Conservation (phyloP, 1,140 invertebrate species). For the Drepana arcuata region DNA sequence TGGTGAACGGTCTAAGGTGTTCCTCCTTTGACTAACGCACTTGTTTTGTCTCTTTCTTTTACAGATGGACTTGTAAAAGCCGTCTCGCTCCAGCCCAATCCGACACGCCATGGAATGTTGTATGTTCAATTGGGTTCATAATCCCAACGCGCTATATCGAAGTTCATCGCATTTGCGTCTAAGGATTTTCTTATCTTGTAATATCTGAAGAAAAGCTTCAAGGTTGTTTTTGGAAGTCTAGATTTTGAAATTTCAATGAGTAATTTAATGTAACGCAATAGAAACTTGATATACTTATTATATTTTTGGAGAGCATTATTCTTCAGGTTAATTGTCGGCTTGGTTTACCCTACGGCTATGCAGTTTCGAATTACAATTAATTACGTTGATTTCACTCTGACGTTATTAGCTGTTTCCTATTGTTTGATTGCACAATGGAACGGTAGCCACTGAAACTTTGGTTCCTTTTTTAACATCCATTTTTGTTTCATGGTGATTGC, state of each 20-base stretch:
- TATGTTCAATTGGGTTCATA: conserved; percentile 3
- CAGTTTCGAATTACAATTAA: too few species aligned
- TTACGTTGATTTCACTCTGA: too few species aligned
- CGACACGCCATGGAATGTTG: conserved; percentile 1
- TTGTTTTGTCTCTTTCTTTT: conserved; percentile 61
- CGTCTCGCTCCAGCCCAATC: conserved; percentile 23
- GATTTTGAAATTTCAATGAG: background rate
- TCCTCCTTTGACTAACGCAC: conserved; percentile 34
- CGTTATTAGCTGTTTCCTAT: too few species aligned
- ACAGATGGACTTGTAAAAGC: conserved; percentile 41
- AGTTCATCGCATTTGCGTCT: too few species aligned
- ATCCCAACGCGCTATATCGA: conserved; percentile 5
- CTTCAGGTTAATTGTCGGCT: too few species aligned
- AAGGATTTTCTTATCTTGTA: background rate
- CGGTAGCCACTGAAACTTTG: too few species aligned
- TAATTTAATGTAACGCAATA: background rate
- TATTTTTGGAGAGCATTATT: too few species aligned
- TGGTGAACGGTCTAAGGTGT: conserved; percentile 39
- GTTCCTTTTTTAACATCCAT: too few species aligned
- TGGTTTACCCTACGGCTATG: too few species aligned
- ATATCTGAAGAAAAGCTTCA: background rate
- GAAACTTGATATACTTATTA: too few species aligned
- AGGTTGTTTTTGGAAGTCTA: background rate
- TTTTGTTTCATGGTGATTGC: too few species aligned
- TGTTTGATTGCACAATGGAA: too few species aligned